Conservation (phyloP, 2,888 invertebrate genomes). For the Mimas tiliae region DNA sequence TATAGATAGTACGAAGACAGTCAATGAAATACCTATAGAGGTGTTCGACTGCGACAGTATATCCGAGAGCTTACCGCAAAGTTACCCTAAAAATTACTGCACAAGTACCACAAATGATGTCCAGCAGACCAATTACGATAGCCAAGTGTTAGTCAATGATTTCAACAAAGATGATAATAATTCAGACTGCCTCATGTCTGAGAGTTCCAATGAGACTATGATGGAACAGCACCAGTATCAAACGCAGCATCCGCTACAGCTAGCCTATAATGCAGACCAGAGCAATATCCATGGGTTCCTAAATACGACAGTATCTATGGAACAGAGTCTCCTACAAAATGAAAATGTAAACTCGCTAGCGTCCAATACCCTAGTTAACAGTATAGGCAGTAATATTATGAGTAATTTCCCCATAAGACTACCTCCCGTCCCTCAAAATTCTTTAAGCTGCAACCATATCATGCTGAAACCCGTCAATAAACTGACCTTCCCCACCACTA, state of each 20-base stretch:
- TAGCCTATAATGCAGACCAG: constrained; percentile 61
- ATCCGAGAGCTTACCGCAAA: constrained; percentile 65
- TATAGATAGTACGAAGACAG: constrained; percentile 55
- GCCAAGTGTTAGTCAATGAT: constrained; percentile 62
- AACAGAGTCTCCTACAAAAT: constrained; percentile 63
- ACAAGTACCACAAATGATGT: constrained; percentile 50
- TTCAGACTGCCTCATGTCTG: constrained; percentile 72
- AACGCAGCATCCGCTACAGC: constrained; percentile 58
- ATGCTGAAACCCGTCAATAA: constrained; percentile 72
- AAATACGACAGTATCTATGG: constrained; percentile 64
- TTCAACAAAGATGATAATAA: constrained; percentile 73
- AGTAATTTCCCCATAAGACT: constrained; percentile 74
- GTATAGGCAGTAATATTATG: constrained; percentile 70
- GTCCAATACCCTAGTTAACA: constrained; percentile 56
- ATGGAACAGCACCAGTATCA: constrained; percentile 67
- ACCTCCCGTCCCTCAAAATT: constrained; percentile 63
- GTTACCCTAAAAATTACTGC: constrained; percentile 66
- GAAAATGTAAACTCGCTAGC: constrained; percentile 63
- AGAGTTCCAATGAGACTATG: constrained; percentile 65
- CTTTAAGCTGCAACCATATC: constrained; percentile 63
- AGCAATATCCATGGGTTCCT: constrained; percentile 67
- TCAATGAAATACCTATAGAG: constrained; percentile 71
- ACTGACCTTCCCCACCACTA: constrained; percentile 66
- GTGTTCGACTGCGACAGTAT: constrained; percentile 76
- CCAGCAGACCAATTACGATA: constrained; percentile 54